These are phyloP conservation scores for Oscheius sp. DNA, from an alignment of 1,140 invertebrate species.

Conservation along the genomic window DNA sequence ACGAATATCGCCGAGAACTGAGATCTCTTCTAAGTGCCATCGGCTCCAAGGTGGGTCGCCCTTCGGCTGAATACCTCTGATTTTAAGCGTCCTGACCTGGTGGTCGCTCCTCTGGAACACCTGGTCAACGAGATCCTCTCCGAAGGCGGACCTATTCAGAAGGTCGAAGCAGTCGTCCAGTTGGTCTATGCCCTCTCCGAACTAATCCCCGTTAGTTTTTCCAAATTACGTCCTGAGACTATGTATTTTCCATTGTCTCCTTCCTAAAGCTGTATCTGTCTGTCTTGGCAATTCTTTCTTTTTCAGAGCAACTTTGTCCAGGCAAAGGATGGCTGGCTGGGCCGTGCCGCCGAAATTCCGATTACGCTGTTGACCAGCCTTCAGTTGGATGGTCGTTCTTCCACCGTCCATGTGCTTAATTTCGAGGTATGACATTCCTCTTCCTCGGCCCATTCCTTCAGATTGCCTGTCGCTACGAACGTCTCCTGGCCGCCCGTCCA, in stretches of 20 bases:
- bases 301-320: constrained; percentile 23
- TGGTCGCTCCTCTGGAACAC: constrained; percentile 22
- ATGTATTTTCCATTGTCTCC: too few relatives aligned
- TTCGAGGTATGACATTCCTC: constrained; percentile 5
- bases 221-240: too few relatives aligned
- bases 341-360: constrained; percentile 12
- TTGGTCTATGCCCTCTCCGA: constrained; percentile 21
- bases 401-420: constrained; percentile 18
- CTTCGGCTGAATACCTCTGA: not conserved
- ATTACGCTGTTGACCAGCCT: constrained; percentile 6
- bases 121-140: constrained; percentile 1
- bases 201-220: constrained; percentile 20
- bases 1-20: constrained; percentile 27
- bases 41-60: constrained; percentile 17
- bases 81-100: constrained; percentile 20
- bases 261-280: too few relatives aligned
- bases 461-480: constrained; percentile 24
- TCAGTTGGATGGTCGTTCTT: constrained; percentile 16
- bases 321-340: constrained; percentile 4
- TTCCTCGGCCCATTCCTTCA: not conserved
- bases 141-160: constrained; percentile 6
- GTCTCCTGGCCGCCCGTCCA: constrained; percentile 3
- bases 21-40: constrained; percentile 26
- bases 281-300: too few relatives aligned
- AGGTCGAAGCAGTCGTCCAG: constrained; percentile 12